These are phyloP conservation scores for Marasmarcha lunaedactyla DNA, from an alignment of 2,888 invertebrate genomes.

Conservation along the genomic window DNA sequence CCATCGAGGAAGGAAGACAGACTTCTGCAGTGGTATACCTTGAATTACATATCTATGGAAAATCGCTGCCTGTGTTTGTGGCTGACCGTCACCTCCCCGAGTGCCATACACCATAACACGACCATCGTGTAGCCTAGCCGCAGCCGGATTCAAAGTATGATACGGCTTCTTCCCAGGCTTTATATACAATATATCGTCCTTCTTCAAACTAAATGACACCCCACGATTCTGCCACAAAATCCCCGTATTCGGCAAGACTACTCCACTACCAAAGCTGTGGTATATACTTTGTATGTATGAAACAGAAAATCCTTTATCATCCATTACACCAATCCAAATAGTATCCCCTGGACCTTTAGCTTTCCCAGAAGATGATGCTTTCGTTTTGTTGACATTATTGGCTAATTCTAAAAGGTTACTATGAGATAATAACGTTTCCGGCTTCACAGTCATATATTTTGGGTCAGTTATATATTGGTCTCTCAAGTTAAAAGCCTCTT, in stretches of 20 bases:
- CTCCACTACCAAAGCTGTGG: slow-evolving; percentile 41
- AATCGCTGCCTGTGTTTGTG: slow-evolving; percentile 54
- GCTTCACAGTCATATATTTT: slow-evolving; percentile 35
- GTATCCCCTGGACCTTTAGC: slow-evolving; percentile 48
- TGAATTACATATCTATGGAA: slow-evolving; percentile 55
- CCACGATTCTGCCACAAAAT: slow-evolving; percentile 58
- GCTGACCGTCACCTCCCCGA: slow-evolving; percentile 52
- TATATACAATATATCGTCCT: slow-evolving; percentile 31
- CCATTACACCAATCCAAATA: slow-evolving; percentile 57
- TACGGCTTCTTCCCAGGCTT: slow-evolving; percentile 52
- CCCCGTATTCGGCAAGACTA: slow-evolving; percentile 48
- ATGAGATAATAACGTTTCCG: slow-evolving; percentile 30
- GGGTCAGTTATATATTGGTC: slow-evolving; percentile 49
- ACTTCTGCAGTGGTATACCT: slow-evolving; percentile 32
- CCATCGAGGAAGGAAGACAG: slow-evolving; percentile 47
- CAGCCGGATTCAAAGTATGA: slow-evolving; percentile 51
- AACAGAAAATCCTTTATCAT: slow-evolving; percentile 50
- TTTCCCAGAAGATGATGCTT: slow-evolving; percentile 22
- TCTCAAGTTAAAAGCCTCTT: slow-evolving; percentile 35
- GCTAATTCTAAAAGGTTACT: slow-evolving; percentile 34
- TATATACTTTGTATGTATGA: slow-evolving; percentile 57
- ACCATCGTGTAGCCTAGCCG: slow-evolving; percentile 47
- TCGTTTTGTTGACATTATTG: slow-evolving; percentile 27
- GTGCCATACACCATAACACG: slow-evolving; percentile 49
- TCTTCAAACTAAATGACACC: slow-evolving; percentile 32